Conservation (phyloP, 1,140 invertebrate species). For the Drosophila ercepeae region DNA sequence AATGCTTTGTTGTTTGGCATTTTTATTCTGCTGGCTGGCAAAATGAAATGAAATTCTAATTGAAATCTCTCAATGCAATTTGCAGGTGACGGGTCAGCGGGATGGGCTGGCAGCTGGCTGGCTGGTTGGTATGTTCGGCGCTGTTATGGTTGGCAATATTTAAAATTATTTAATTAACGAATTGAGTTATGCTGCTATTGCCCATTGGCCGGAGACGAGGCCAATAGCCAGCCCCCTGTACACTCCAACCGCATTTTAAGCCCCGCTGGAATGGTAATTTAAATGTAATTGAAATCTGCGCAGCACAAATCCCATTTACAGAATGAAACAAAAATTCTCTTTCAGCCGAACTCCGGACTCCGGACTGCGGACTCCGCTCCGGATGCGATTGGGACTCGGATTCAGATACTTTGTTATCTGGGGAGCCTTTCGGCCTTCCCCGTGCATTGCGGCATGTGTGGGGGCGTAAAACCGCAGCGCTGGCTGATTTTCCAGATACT, state of each 20-base stretch:
- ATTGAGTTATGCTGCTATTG: constrained; percentile 69
- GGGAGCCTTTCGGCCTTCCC: neutral
- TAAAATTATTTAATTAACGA: constrained; percentile 82
- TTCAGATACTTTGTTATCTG: constrained; percentile 50
- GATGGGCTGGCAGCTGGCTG: constrained; percentile 16
- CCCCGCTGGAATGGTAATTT: constrained; percentile 64
- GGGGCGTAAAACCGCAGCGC: constrained; percentile 51
- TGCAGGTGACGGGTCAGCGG: constrained; percentile 24
- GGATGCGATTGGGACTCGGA: constrained; percentile 11
- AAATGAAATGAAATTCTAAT: constrained; percentile 72
- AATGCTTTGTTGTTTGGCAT: constrained; percentile 32
- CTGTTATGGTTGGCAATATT: constrained; percentile 75
- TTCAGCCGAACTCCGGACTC: constrained; percentile 2
- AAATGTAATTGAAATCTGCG: constrained; percentile 76
- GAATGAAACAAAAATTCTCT: constrained; percentile 38
- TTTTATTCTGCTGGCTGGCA: constrained; percentile 37
- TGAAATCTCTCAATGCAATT: constrained; percentile 73
- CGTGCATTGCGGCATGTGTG: constrained; percentile 27
- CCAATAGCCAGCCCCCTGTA: neutral
- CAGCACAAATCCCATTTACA: constrained; percentile 61
- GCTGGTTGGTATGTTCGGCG: constrained; percentile 20
- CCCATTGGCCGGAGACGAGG: constrained; percentile 5
- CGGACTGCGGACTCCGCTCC: constrained; percentile 1
- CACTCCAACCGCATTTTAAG: constrained; percentile 21
- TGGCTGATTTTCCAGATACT: constrained; percentile 29